Evolutionary conservation across 2,888 invertebrate genomes (phyloP).

Genomic region (Drosophila parthenogenetica): DNA sequence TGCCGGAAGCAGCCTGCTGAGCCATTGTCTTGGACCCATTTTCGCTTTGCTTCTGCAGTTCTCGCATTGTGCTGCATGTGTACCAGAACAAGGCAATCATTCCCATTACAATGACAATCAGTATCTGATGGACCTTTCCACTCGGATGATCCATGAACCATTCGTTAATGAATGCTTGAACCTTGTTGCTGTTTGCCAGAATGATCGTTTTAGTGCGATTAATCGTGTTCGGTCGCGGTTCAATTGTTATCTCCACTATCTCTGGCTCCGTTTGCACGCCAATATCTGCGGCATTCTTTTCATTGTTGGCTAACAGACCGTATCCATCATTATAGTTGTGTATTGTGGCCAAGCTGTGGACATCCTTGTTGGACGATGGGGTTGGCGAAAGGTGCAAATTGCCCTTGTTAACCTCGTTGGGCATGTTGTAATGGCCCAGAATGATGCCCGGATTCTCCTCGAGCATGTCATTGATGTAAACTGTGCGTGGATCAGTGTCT

Average conservation of each 20-base stretch:
- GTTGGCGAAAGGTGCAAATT: slow-evolving; percentile 82
- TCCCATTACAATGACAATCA: slow-evolving; percentile 89
- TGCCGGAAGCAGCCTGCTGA: slow-evolving; percentile 56
- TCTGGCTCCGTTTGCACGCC: slow-evolving; percentile 88
- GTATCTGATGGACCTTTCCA: slow-evolving; percentile 89
- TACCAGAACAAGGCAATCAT: slow-evolving; percentile 92
- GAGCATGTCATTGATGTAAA: slow-evolving; percentile 86
- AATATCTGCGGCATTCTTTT: slow-evolving; percentile 84
- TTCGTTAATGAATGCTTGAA: slow-evolving; percentile 82
- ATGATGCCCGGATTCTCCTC: slow-evolving; percentile 83
- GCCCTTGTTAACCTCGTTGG: slow-evolving; percentile 85
- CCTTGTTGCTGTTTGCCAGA: slow-evolving; percentile 78
- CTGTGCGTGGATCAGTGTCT: slow-evolving; percentile 81
- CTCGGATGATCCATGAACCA: slow-evolving; percentile 92
- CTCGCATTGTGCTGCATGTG: slow-evolving; percentile 89
- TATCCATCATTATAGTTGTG: slow-evolving; percentile 76
- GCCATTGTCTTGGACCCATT: slow-evolving; percentile 86
- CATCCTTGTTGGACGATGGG: slow-evolving; percentile 67
- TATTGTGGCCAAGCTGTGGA: slow-evolving; percentile 82
- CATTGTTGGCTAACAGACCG: slow-evolving; percentile 69
- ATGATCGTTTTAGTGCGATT: slow-evolving; percentile 84
- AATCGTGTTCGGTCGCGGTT: slow-evolving; percentile 77
- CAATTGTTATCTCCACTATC: slow-evolving; percentile 71
- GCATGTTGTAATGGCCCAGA: slow-evolving; percentile 90
- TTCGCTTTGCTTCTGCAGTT: slow-evolving; percentile 89